A percentile compares a stretch with the other conserved stretches of the same genome.
phyloP scores from a whole-genome alignment of 2,888 invertebrate genomes.

The Pseudococcus jackbeardsleyi region DNA sequence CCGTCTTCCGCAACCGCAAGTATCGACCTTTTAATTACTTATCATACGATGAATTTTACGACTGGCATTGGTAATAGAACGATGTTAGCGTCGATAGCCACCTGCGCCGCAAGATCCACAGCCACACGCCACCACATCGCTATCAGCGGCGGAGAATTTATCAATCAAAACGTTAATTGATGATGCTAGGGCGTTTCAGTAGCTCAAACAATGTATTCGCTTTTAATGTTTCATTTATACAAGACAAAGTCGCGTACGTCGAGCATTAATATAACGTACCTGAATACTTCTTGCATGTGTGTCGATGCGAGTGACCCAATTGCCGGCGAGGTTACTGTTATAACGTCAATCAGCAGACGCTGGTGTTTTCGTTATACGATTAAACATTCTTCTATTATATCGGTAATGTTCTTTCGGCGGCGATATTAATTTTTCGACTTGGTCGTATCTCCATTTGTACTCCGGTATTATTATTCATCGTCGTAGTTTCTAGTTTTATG shows the following conservation, averaged over 20 bases:
- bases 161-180: conserved; percentile 51
- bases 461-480: background rate
- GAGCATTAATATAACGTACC: conserved; percentile 54
- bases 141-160: background rate
- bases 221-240: conserved; percentile 56
- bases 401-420: conserved; percentile 4
- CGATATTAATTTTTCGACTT: background rate
- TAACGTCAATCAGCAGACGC: conserved; percentile 58
- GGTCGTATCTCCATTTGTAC: too few relatives aligned
- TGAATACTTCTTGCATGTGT: conserved; percentile 59
- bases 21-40: background rate
- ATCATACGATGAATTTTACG: background rate
- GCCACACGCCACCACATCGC: background rate
- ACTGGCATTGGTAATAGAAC: too few relatives aligned
- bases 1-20: background rate
- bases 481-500: background rate
- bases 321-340: conserved; percentile 58
- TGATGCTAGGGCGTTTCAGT: conserved; percentile 30
- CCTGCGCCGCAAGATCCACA: background rate
- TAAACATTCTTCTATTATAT: conserved; percentile 53
- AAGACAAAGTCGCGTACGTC: conserved; percentile 28
- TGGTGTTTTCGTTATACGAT: conserved; percentile 52
- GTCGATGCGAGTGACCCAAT: conserved; percentile 62
- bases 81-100: background rate
- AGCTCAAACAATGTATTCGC: conserved; percentile 30